These are phyloP conservation scores for Arbacia lixula DNA, from an alignment of 53 echinoderm and acorn worm genomes.

Conservation along the genomic window DNA sequence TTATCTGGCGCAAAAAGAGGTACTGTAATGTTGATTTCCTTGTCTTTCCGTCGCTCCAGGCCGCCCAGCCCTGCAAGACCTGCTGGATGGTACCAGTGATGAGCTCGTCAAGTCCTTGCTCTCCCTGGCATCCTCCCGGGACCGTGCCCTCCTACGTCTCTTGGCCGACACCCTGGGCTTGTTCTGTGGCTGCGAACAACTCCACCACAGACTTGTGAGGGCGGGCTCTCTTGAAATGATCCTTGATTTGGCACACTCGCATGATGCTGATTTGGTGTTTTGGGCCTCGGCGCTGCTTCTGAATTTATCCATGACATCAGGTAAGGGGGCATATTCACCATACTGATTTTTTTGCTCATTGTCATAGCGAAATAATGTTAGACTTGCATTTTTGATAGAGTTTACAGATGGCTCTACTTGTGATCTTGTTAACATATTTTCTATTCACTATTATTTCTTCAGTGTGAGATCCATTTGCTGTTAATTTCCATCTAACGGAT, in stretches of 20 bases:
- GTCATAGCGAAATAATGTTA: no score
- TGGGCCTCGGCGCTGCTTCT: constrained; percentile 72
- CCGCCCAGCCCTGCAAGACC: constrained; percentile 54
- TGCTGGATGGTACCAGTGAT: constrained; percentile 64
- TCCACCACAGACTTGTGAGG: constrained; percentile 57
- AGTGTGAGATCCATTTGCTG: no score
- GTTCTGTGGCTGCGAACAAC: constrained; percentile 64
- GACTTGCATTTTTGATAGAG: no score
- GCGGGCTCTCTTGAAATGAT: constrained; percentile 68
- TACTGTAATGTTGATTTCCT: background rate
- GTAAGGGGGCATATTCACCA: no score
- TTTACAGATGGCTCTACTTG: no score
- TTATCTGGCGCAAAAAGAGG: no score
- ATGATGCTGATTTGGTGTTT: constrained; percentile 68
- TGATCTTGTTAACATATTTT: no score
- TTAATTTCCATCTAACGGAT: no score
- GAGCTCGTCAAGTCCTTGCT: constrained; percentile 61
- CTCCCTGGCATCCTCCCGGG: constrained; percentile 48
- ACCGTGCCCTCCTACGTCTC: constrained; percentile 46
- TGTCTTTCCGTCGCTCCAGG: no score
- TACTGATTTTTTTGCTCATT: no score
- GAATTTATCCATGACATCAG: constrained; percentile 85
- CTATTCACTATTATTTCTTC: no score
- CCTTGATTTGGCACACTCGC: constrained; percentile 54
- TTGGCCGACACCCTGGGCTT: constrained; percentile 76